A percentile compares a stretch with the other conserved stretches of the same genome.
phyloP scores from a whole-genome alignment of 2,888 invertebrate genomes.

The Andrena flavipes region DNA sequence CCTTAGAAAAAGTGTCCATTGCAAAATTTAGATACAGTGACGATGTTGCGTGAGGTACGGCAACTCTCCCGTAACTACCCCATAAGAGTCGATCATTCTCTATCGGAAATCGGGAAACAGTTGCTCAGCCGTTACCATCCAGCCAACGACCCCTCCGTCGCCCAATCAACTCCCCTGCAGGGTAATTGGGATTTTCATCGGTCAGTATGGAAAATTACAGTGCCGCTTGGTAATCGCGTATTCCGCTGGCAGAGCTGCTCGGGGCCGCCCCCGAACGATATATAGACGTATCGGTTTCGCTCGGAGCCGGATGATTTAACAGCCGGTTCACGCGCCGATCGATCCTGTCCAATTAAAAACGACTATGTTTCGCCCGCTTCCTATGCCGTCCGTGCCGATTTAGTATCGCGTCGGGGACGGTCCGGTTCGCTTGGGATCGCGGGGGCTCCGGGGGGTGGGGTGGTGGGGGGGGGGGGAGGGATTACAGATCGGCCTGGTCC shows the following conservation, averaged over 20 bases:
- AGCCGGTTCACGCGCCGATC: neutral
- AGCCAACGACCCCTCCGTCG: slow-evolving; percentile 39
- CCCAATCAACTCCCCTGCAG: slow-evolving; percentile 32
- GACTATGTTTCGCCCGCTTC: neutral
- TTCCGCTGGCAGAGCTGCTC: slow-evolving; percentile 5
- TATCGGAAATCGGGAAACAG: slow-evolving; percentile 16
- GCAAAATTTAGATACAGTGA: no score
- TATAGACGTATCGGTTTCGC: slow-evolving; percentile 22
- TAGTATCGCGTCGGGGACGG: neutral
- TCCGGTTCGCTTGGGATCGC: neutral
- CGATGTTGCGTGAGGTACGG: no score
- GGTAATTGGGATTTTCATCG: slow-evolving; percentile 49
- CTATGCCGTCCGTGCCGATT: neutral
- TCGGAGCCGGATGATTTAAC: slow-evolving; percentile 2
- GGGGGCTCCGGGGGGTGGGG: neutral
- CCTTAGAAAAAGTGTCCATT: no score
- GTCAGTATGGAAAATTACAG: slow-evolving; percentile 33
- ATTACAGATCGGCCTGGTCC: slow-evolving; percentile 11
- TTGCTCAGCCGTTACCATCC: slow-evolving; percentile 28
- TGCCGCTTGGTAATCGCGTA: slow-evolving; percentile 17
- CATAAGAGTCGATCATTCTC: no score
- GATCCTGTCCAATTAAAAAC: neutral
- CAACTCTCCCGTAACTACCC: no score
- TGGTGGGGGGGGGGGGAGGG: no score
- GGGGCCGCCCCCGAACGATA: neutral